Evolutionary conservation across 2,888 invertebrate species (phyloP).

Genomic region (Dyspetes luteomarginatus): DNA sequence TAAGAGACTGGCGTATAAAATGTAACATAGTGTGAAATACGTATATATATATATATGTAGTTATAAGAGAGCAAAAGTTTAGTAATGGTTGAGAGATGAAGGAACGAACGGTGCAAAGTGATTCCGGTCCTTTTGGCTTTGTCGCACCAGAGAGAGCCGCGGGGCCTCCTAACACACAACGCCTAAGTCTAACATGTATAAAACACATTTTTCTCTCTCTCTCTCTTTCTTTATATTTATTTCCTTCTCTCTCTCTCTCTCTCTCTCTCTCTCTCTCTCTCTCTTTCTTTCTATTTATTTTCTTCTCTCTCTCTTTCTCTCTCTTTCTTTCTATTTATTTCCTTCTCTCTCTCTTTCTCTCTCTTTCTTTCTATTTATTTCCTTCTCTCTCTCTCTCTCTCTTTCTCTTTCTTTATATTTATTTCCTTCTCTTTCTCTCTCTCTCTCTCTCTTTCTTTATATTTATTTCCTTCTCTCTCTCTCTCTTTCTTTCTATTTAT

Average conservation of each 20-base stretch:
- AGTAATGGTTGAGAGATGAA: constrained; percentile 47
- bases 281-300: no score
- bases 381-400: no score
- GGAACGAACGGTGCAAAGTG: constrained; percentile 60
- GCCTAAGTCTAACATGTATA: constrained; percentile 35
- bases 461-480: no score
- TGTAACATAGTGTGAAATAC: constrained; percentile 20
- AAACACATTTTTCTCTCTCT: constrained; percentile 17
- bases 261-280: no score
- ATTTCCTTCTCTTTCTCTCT: no score
- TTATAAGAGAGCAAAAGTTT: constrained; percentile 29
- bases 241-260: not conserved
- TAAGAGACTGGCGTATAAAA: constrained; percentile 15
- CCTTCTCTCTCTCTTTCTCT: no score
- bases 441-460: no score
- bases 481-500: no score
- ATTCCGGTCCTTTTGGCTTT: constrained; percentile 63
- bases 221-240: not conserved
- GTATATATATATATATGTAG: constrained; percentile 29
- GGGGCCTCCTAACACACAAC: constrained; percentile 33
- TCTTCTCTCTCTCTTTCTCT: no score
- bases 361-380: no score
- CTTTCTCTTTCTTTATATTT: no score
- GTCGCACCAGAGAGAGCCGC: constrained; percentile 48
- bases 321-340: no score